Conservation (phyloP, 37 sponge, comb jelly and placozoan species). For the Eunapius fragilis region DNA sequence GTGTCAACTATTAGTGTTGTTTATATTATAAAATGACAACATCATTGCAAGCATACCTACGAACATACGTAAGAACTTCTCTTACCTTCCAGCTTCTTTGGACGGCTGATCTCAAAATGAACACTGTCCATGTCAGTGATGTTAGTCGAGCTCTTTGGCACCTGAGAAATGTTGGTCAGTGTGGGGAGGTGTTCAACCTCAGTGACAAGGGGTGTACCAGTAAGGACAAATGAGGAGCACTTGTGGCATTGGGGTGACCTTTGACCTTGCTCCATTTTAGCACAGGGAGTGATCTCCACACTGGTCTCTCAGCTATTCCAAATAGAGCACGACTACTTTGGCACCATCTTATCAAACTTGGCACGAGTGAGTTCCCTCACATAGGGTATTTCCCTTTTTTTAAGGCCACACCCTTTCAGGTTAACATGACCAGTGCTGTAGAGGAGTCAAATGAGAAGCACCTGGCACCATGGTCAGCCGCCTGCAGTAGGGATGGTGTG, state of each 20-base stretch:
- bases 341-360: conserved; percentile 85
- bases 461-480: conserved; percentile 92
- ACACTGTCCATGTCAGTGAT: conserved; percentile 95
- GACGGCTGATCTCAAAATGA: conserved; percentile 91
- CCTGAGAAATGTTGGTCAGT: conserved; percentile 42
- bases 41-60: too few species aligned
- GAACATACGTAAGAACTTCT: too few species aligned
- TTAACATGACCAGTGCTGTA: conserved; percentile 69
- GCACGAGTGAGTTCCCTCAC: conserved; percentile 62
- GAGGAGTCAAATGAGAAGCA: conserved; percentile 99
- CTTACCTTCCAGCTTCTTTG: conserved; percentile 96
- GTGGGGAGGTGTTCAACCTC: conserved; percentile 88
- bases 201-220: conserved; percentile 91
- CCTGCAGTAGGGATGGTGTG: conserved; percentile 73
- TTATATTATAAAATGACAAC: not conserved
- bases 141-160: conserved; percentile 89
- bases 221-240: conserved; percentile 38
- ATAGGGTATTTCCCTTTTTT: not conserved
- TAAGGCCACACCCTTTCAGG: conserved; percentile 14
- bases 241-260: not conserved
- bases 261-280: conserved; percentile 13
- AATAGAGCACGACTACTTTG: conserved; percentile 88
- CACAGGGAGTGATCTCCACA: conserved; percentile 69
- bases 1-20: too few species aligned
- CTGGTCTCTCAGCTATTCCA: conserved; percentile 79